These are phyloP conservation scores for Patella vulgata DNA, from an alignment of 1,140 invertebrate species.

Conservation along the genomic window DNA sequence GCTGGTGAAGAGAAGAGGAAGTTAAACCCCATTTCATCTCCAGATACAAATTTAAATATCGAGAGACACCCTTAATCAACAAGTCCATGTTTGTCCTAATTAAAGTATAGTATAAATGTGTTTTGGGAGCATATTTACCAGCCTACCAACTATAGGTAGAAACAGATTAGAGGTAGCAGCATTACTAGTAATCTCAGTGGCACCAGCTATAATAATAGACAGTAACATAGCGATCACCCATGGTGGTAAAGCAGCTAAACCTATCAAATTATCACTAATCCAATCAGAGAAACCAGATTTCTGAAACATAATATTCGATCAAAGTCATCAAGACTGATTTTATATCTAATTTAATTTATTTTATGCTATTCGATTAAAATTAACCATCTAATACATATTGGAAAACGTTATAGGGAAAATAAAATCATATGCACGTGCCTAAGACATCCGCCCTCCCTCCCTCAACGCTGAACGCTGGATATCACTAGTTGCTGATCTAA, in stretches of 20 bases:
- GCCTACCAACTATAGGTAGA: slow-evolving; percentile 64
- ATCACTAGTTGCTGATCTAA: too few relatives aligned
- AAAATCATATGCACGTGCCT: too few relatives aligned
- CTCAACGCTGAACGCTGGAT: neutral
- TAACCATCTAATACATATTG: too few relatives aligned
- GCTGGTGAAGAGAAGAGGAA: too few relatives aligned
- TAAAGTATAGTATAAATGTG: too few relatives aligned
- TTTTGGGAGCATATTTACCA: slow-evolving; percentile 50
- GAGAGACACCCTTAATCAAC: too few relatives aligned
- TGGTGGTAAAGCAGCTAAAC: slow-evolving; percentile 50
- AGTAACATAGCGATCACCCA: slow-evolving; percentile 57
- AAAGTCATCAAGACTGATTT: neutral
- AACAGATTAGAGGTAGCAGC: slow-evolving; percentile 68
- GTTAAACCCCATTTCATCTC: too few relatives aligned
- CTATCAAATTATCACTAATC: slow-evolving; percentile 51
- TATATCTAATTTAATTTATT: neutral
- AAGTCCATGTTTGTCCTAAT: too few relatives aligned
- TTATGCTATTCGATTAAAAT: neutral
- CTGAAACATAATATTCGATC: slow-evolving; percentile 24
- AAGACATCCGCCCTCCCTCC: neutral
- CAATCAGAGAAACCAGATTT: slow-evolving; percentile 50
- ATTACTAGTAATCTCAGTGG: slow-evolving; percentile 69
- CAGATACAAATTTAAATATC: too few relatives aligned
- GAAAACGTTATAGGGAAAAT: too few relatives aligned
- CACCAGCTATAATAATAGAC: slow-evolving; percentile 53